Evolutionary conservation across 2,888 invertebrate species (phyloP).

Genomic region (Amitus sp.): DNA sequence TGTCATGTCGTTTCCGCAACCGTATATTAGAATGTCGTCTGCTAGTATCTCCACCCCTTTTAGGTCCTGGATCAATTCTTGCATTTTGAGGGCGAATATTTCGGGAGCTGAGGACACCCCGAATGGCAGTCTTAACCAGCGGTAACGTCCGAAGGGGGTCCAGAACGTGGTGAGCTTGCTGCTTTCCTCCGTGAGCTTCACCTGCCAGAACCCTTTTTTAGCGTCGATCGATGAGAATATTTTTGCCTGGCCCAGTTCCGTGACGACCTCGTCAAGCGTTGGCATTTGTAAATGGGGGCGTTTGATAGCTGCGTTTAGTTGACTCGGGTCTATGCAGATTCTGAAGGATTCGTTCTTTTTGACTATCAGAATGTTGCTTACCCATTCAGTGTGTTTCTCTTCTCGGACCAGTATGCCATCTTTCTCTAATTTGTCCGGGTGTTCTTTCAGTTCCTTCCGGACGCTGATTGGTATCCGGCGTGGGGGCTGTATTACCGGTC

Average conservation of each 20-base stretch:
- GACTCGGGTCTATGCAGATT: neutral
- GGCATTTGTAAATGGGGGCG: neutral
- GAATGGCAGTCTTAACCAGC: conserved; percentile 9
- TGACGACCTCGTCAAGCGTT: neutral
- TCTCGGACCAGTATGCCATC: conserved; percentile 1
- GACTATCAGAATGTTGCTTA: conserved; percentile 4
- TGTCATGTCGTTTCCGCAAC: conserved; percentile 3
- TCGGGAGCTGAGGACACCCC: conserved; percentile 16
- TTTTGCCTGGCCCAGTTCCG: neutral
- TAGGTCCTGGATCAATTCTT: neutral
- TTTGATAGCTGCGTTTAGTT: neutral
- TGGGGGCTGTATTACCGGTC: conserved; percentile 4
- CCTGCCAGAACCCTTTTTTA: neutral
- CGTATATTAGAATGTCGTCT: conserved; percentile 12
- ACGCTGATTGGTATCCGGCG: conserved; percentile 1
- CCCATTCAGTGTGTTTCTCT: conserved; percentile 3
- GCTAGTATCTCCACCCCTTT: conserved; percentile 5
- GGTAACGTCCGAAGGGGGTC: conserved; percentile 9
- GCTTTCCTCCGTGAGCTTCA: conserved; percentile 1
- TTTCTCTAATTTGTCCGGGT: conserved; percentile 9
- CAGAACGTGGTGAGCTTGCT: conserved; percentile 1
- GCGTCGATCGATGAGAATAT: conserved; percentile 1
- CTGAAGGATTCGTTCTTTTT: neutral
- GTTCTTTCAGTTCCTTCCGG: conserved; percentile 7
- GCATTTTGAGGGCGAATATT: conserved; percentile 11